phyloP scores from a whole-genome alignment of 2,888 invertebrate genomes.

The Campoplex nolae region DNA sequence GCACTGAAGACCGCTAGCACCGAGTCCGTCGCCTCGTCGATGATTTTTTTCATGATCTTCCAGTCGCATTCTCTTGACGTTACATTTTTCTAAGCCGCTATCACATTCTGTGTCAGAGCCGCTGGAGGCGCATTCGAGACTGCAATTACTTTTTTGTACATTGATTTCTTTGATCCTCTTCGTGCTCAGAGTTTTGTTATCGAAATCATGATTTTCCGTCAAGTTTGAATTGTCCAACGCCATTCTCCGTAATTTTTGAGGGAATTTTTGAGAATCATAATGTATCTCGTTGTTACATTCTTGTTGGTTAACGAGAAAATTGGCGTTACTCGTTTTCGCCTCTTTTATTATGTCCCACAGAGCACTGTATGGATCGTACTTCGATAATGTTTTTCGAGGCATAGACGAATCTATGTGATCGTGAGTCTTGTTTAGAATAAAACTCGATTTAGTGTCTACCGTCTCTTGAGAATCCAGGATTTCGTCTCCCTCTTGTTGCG shows the following conservation, averaged over 20 bases:
- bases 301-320: slow-evolving; percentile 84
- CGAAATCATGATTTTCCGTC: slow-evolving; percentile 84
- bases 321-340: slow-evolving; percentile 87
- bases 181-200: slow-evolving; percentile 83
- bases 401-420: slow-evolving; percentile 73
- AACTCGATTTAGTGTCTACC: slow-evolving; percentile 78
- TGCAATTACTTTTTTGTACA: slow-evolving; percentile 79
- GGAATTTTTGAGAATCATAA: slow-evolving; percentile 87
- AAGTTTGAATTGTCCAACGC: slow-evolving; percentile 84
- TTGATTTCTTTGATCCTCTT: slow-evolving; percentile 86
- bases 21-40: slow-evolving; percentile 75
- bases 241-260: slow-evolving; percentile 83
- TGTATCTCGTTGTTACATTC: slow-evolving; percentile 85
- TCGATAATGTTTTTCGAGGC: slow-evolving; percentile 21
- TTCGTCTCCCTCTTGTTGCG: slow-evolving; percentile 74
- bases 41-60: slow-evolving; percentile 83
- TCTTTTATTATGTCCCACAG: slow-evolving; percentile 86
- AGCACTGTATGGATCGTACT: slow-evolving; percentile 73
- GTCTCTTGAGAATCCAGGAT: slow-evolving; percentile 81
- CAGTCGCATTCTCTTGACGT: slow-evolving; percentile 83
- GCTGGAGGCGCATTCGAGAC: slow-evolving; percentile 77
- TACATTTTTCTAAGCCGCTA: slow-evolving; percentile 82
- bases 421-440: slow-evolving; percentile 80
- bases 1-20: slow-evolving; percentile 74
- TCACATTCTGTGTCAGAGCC: slow-evolving; percentile 81